Base-by-base conservation (phyloP, 1,140 invertebrate genomes). In the Cherax quadricarinatus region DNA sequence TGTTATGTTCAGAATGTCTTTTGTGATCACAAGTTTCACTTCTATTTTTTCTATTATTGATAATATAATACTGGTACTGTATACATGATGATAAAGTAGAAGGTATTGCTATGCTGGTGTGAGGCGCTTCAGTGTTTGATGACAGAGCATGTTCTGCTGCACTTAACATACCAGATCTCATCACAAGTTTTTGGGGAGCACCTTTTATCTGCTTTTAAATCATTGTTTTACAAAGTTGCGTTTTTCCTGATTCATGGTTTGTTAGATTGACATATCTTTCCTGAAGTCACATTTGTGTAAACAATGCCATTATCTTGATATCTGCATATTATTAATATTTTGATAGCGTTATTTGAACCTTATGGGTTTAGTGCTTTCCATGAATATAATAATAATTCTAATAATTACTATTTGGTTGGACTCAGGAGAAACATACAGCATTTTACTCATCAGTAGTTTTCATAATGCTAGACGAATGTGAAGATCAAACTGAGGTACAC, bases 381-480 rank as follows among this genome's bases (percentile, higher is more conserved):
- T 41, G 30, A 41, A 41, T 41, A 41, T 41, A 41, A 41, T 41
- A 41, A 41, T 2, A 41, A 41, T 41, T 41, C 2, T 41, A 41
- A 41, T 41, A 41, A 41, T 41, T 41, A 41, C 30, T 41, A 41
- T 41, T 41, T 41, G 30, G 30, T 41, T 41, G 30, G 30, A 41
- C 30, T 41, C 30, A 57, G 12, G 7, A 57, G 53, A 57, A 57
- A 14, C 53, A 57, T 9, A 41, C 30, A 57, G 53, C 49, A 12
- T 78, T n/a, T 73, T 53, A 41, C 14, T 78, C 48, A 62, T 66
- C n/a, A 48, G n/a, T 7, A 41, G 4, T 62, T 66, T 12, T 83
- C 14, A 70, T 89, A 53, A 79, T 89, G 88, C 49, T 53, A 79
- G 80, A 62, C 60, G 49, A 83, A 82, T 57, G 6, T 57, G 53